Conservation (phyloP, 92 coral and sea anemone species). For the Muricea muricata region DNA sequence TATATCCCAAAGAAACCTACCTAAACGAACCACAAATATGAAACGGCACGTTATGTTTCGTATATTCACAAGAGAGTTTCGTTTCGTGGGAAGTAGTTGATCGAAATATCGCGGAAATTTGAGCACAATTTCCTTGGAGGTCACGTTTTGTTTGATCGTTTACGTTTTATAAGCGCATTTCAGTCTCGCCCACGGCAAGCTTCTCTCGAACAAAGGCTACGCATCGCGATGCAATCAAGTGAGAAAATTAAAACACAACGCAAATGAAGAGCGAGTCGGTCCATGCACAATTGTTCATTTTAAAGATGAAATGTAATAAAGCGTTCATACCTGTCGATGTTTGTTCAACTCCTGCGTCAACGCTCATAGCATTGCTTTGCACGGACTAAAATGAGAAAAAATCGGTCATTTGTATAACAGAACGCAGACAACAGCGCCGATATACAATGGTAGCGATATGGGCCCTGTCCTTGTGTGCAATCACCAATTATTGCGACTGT, state of each 20-base stretch:
- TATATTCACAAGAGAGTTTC: too few species aligned
- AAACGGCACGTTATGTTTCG: too few species aligned
- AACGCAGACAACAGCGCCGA: background rate
- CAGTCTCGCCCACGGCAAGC: background rate
- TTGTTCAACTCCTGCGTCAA: background rate
- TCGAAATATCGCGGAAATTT: too few species aligned
- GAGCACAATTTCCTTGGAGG: too few species aligned
- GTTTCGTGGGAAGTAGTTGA: too few species aligned
- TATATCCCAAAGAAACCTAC: too few species aligned
- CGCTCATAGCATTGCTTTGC: background rate
- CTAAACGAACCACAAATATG: too few species aligned
- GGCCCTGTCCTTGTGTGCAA: background rate
- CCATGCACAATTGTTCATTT: background rate
- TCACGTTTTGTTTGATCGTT: background rate
- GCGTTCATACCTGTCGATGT: background rate
- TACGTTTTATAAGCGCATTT: background rate
- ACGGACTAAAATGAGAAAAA: background rate
- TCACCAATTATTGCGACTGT: background rate
- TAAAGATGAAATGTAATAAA: background rate
- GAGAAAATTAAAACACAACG: background rate
- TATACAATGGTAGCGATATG: background rate
- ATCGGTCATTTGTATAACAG: background rate
- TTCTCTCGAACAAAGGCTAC: background rate
- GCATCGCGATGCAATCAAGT: background rate
- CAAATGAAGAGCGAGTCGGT: background rate